Evolutionary conservation across 2,888 invertebrate species (phyloP), one percentile per base, ranked within the genome.

Genomic region (Drosophila mayaguana): DNA sequence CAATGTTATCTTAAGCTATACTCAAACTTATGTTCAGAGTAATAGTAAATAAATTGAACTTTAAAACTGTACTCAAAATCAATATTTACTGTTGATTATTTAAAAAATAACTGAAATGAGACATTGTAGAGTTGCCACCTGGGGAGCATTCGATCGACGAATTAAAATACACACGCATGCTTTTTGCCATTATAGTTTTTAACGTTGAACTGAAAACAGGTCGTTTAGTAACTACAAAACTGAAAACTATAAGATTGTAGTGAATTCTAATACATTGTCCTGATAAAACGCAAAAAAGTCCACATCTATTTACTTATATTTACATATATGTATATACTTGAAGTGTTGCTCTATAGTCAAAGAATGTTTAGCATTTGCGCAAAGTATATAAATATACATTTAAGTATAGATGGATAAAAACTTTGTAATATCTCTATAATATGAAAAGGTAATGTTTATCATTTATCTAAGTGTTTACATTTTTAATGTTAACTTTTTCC

Each of bases 161-260:
- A 76, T 85, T 80, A 80, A 81, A 88, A 80, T 80, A 85, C 84
- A 83, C 81, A 84, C 82, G 69, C 83, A 87, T 82, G 83, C 88
- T 84, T 87, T 83, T 72, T 72, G 67, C 34, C 79, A 79, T 75
- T 78, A 71, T 78, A 73, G 66, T 63, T 84, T 76, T 63, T 75
- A 85, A 82, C 77, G 75, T 85, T 70, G 83, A 32, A 59, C 68
- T 61, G 70, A 22, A 51, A 66, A 61, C 63, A 75, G 65, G 65
- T 66, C 55, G 43, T 53, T 66, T 16, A 54, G 50, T 25, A 53
- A 9, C 53, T 59, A 72, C 45, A n/a, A 28, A 51, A 71, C 36
- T 43, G 28, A 48, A 12, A 48, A 20, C 3, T n/a, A 50, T 28
- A 56, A 14, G 38, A 0, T 64, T 53, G 62, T 50, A 18, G 7